These are phyloP conservation scores for Cervus canadensis DNA, from an alignment of 2,113 vertebrate species.

Conservation along the genomic window DNA sequence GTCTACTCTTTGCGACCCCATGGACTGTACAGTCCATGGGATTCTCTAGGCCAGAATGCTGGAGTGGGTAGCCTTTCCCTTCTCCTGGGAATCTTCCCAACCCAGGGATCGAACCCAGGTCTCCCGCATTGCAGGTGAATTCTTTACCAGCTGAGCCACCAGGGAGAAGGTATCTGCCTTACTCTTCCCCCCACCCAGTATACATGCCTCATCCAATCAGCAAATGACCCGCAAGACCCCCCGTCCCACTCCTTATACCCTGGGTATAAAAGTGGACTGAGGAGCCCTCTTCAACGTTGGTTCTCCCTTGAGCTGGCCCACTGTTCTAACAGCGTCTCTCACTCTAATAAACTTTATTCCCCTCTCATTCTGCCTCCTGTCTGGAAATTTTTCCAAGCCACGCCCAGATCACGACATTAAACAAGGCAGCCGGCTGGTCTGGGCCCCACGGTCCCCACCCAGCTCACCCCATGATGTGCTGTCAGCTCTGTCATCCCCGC, in stretches of 20 bases:
- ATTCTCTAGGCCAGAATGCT: background rate
- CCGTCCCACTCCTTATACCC: background rate
- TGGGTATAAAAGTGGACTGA: background rate
- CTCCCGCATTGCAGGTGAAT: background rate
- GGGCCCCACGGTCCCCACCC: accelerated
- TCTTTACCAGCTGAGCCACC: background rate
- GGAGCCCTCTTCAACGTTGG: accelerated
- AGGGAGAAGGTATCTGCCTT: background rate
- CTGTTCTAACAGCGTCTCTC: background rate
- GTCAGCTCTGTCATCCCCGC: background rate
- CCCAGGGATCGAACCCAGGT: background rate
- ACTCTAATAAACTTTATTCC: background rate
- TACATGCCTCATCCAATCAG: background rate
- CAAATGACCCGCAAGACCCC: background rate
- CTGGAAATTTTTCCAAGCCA: background rate
- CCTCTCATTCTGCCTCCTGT: background rate
- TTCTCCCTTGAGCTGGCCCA: background rate
- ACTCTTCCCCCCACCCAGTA: background rate
- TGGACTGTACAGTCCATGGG: background rate
- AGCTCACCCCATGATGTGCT: accelerated
- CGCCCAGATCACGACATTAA: background rate
- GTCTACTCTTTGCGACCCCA: background rate
- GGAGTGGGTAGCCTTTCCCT: background rate
- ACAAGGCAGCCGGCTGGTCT: background rate
- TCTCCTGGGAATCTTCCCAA: background rate